Percentiles rank a stretch among this genome's conserved stretches.
Conservation (phyloP, 1,140 invertebrate genomes). For the Atopsyche davidsoni region DNA sequence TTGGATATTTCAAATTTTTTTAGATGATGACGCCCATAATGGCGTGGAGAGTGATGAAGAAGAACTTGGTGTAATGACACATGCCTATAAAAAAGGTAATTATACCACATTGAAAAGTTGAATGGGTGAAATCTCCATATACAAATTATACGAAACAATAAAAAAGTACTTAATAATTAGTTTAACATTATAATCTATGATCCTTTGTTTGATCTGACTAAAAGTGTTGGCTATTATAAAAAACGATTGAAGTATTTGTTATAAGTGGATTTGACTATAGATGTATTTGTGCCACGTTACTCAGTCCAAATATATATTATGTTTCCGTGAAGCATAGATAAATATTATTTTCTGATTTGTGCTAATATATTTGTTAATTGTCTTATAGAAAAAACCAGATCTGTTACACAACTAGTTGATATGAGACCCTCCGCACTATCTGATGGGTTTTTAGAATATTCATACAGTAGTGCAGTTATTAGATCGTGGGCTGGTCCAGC, state of each 20-base stretch:
- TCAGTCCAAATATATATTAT: too few relatives aligned
- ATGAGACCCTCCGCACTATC: slow-evolving; percentile 37
- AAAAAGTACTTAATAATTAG: too few relatives aligned
- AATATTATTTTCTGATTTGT: too few relatives aligned
- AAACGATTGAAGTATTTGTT: too few relatives aligned
- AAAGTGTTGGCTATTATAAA: too few relatives aligned
- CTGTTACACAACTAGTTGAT: slow-evolving; percentile 36
- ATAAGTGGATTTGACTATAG: too few relatives aligned
- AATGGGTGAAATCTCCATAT: slow-evolving; percentile 12
- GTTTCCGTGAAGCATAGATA: too few relatives aligned
- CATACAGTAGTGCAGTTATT: slow-evolving; percentile 54
- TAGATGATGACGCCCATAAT: slow-evolving; percentile 42
- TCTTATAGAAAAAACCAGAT: slow-evolving; percentile 29
- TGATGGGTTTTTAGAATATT: slow-evolving; percentile 58
- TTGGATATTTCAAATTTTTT: slow-evolving; percentile 16
- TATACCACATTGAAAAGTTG: background rate
- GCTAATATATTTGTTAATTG: too few relatives aligned
- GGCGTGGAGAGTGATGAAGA: slow-evolving; percentile 43
- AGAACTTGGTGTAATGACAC: slow-evolving; percentile 40
- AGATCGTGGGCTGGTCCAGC: slow-evolving; percentile 69
- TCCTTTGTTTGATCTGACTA: too few relatives aligned
- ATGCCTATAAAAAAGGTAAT: slow-evolving; percentile 32
- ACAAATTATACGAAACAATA: too few relatives aligned
- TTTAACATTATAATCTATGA: too few relatives aligned
- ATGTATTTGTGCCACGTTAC: too few relatives aligned